Evolutionary conservation across 2,888 invertebrate genomes (phyloP).

Genomic region (Plebejus melissa): DNA sequence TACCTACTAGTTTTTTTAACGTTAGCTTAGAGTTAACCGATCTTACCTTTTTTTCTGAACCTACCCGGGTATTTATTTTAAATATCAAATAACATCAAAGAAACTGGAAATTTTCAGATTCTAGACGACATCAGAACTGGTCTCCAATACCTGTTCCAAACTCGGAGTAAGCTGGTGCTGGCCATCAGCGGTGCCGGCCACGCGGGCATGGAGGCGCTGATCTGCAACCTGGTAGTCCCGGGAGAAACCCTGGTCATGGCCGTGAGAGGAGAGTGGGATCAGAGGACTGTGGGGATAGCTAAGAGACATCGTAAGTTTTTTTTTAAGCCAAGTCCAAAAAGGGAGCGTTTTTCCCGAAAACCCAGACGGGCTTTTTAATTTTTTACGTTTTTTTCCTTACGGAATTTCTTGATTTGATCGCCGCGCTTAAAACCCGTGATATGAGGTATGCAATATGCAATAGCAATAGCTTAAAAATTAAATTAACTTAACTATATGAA

Average conservation of each 20-base stretch:
- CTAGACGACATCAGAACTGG: conserved; percentile 91
- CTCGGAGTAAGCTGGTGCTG: conserved; percentile 87
- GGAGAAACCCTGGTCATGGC: conserved; percentile 87
- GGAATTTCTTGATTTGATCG: too few relatives aligned
- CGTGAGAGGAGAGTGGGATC: conserved; percentile 91
- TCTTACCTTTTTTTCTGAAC: too few relatives aligned
- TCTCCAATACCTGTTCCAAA: conserved; percentile 92
- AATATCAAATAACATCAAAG: background rate
- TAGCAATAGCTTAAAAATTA: too few relatives aligned
- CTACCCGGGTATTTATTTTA: too few relatives aligned
- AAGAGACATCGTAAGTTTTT: conserved; percentile 79
- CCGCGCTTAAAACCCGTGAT: too few relatives aligned
- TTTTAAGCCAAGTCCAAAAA: too few relatives aligned
- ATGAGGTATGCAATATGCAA: too few relatives aligned
- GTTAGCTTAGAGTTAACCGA: too few relatives aligned
- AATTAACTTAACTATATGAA: background rate
- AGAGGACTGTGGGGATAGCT: conserved; percentile 87
- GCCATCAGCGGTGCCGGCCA: conserved; percentile 89
- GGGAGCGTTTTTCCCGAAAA: too few relatives aligned
- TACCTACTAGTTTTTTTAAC: too few relatives aligned
- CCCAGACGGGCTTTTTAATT: too few relatives aligned
- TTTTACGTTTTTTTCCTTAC: too few relatives aligned
- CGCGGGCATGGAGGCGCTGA: conserved; percentile 89
- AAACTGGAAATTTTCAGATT: conserved; percentile 69
- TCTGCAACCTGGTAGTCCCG: conserved; percentile 88